Evolutionary conservation across 2,888 invertebrate species (phyloP), one percentile per base, ranked within the genome.

Genomic region (Rhopalosiphum nymphaeae): DNA sequence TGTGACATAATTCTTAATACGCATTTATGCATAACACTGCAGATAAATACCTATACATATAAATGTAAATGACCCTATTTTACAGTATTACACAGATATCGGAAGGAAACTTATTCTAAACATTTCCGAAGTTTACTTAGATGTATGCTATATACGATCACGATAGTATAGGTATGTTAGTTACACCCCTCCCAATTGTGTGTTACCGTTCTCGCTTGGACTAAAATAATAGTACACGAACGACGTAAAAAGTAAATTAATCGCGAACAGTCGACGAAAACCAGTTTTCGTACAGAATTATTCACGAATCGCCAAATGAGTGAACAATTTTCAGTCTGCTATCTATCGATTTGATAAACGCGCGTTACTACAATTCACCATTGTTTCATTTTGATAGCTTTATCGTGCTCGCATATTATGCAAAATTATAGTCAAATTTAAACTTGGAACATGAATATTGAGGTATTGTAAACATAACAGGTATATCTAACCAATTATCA

Each of bases 1-100:
- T 87, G 86, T 92, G 92, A 92, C 86, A 92, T 92, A 86, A 92
- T 92, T 86, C 49, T n/a, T 9, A 91, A 78, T 78, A 53, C n/a
- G 49, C n/a, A 67, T 57, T 89, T 89, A 56, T 26, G 56, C 56
- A 56, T 89, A 56, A 89, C 11, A 88, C 36, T 3, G 21, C 9
- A 25, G 53, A n/a, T 49, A 78, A 21, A 5, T 67, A 86, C 4
- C 5, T n/a, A 87, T 49, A 16, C 16, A 3, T 26, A 0, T n/a
- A 29, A 87, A 87, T 87, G 87, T 49, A 87, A 87, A 87, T 49
- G 87, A 87, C 87, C 49, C 49, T 49, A 49, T 87, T 53, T 53
- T 49, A 87, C 29, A 49, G 44, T 78, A 36, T 78, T 78, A 21
- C 78, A 36, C 36, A 16, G 78, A 78, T 78, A 78, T 78, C 78